Evolutionary conservation across 1,140 invertebrate species (phyloP), one percentile per base, ranked within the genome.

Genomic region (Plutomurus gul): DNA sequence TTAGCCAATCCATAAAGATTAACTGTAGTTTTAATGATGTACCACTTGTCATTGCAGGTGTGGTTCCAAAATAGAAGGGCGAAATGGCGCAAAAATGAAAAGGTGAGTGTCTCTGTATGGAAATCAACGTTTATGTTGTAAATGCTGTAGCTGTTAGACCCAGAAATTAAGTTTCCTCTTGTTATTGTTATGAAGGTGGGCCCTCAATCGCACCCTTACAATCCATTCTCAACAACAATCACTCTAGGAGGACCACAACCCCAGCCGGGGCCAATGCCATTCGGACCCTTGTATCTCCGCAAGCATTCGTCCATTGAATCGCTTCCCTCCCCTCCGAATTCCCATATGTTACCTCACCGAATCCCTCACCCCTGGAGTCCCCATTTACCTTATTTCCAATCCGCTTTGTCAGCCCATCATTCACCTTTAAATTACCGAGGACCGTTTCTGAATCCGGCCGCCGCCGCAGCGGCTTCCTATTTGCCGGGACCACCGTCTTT

Each of bases 191-290:
- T 87, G 77, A 86, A 87, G 79, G 88, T 88, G n/a, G 86, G 95
- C 0, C 95, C 95, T 0, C 92, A 95, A 84, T 93, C 89, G 13
- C 95, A 96, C 86, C 95, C 95, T 0, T 96, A 96, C 89, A 94
- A 92, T 86, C 93, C 94, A 0, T 96, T 94, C 87, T 65, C 80
- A 10, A 78, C 80, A 25, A 79, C 77, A n/a, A 84, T 94, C 76
- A 86, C 84, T 49, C 87, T 89, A 20, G 86, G 87, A 43, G 90
- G 89, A 47, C 88, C 89, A 30, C 88, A 89, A 36, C 89, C 88
- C 65, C 87, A 89, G 13, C 89, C 92, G 73, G 87, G 90, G 13
- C 85, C 87, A 22, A 83, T 87, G 49, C 60, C 73, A n/a, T 74
- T 75, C 47, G 56, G 73, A 5, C 76, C 81, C 1, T 70, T 84